phyloP scores from a whole-genome alignment of 1,140 invertebrate species.

The Penaeus indicus region DNA sequence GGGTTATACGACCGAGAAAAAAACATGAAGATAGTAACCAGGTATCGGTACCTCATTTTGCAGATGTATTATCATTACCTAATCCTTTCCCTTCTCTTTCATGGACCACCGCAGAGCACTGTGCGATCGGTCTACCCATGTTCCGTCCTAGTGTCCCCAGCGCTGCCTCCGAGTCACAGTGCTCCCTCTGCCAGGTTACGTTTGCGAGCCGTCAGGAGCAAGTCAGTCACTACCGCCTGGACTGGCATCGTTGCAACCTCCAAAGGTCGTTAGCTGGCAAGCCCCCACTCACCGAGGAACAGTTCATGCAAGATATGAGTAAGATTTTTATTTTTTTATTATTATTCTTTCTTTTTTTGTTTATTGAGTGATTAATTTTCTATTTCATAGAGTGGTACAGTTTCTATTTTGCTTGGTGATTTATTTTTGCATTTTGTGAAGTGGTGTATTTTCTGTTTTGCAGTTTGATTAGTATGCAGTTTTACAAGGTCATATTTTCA shows the following conservation, averaged over 20 bases:
- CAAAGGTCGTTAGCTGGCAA: conserved; percentile 76
- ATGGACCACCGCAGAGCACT: conserved; percentile 21
- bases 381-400: no score
- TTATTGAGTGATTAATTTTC: neutral
- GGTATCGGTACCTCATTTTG: no score
- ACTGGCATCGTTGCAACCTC: conserved; percentile 77
- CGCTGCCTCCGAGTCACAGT: conserved; percentile 19
- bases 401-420: no score
- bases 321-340: neutral
- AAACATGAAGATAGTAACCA: no score
- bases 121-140: conserved; percentile 35
- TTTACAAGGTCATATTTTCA: no score
- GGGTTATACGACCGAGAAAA: no score
- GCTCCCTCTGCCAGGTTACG: conserved; percentile 37
- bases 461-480: no score
- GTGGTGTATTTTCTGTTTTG: no score
- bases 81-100: no score
- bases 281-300: conserved; percentile 75
- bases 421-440: no score
- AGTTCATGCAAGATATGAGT: conserved; percentile 70
- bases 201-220: conserved; percentile 48
- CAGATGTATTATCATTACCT: no score
- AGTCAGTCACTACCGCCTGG: conserved; percentile 71
- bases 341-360: neutral
- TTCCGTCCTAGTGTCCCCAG: conserved; percentile 18